Percentiles rank a stretch among this genome's conserved stretches.
Conservation (phyloP, 2,113 vertebrate species). For the Gymnogyps californianus region DNA sequence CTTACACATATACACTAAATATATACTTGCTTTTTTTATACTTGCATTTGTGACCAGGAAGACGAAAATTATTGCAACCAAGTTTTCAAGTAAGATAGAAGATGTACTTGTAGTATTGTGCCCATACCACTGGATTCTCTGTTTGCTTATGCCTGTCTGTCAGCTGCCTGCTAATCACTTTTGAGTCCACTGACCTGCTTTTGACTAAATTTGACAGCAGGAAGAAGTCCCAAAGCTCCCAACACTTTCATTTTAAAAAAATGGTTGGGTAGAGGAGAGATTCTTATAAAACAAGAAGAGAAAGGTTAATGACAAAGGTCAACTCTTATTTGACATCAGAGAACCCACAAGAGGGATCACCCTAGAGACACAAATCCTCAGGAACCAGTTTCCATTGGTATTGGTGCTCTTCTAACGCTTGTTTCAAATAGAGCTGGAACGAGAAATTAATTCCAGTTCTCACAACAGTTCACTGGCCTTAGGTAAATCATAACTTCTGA, state of each 20-base stretch:
- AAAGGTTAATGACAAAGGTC: slow-evolving; percentile 50
- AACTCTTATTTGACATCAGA: not conserved
- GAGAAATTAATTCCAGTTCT: slow-evolving; percentile 36
- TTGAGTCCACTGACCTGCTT: not conserved
- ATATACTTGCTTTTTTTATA: not conserved
- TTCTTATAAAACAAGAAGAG: not conserved
- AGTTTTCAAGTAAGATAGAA: not conserved
- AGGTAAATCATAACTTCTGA: slow-evolving; percentile 18
- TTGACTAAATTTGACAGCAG: not conserved
- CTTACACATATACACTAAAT: not conserved
- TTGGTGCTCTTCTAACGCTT: not conserved
- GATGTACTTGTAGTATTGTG: accelerated
- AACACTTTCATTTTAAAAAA: not conserved
- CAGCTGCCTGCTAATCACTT: not conserved
- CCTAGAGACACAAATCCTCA: slow-evolving; percentile 12
- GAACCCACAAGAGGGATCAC: slow-evolving; percentile 9
- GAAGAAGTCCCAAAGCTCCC: slow-evolving; percentile 10
- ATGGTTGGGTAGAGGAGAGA: not conserved
- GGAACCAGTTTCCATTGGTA: not conserved
- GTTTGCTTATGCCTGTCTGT: not conserved
- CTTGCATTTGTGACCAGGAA: not conserved
- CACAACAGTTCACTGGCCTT: not conserved
- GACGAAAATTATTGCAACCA: not conserved
- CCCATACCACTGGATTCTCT: not conserved
- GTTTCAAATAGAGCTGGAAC: not conserved